Evolutionary conservation across 2,797 vertebrate genomes (phyloP), one percentile per base, ranked within the genome.

Genomic region (Cuculus canorus): DNA sequence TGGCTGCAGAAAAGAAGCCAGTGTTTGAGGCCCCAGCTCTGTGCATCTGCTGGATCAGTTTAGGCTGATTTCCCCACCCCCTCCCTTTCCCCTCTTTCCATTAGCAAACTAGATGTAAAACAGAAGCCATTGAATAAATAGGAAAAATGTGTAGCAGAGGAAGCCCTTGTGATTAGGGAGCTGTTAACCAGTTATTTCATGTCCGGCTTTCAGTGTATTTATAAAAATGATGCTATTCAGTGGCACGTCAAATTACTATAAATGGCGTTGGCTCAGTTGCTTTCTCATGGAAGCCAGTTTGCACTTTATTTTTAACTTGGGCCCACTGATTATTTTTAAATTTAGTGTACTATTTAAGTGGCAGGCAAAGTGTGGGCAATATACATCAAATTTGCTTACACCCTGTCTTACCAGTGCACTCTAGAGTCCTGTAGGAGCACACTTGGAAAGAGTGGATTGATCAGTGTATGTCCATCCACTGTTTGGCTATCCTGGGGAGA

Each of bases 91-190:
- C 63, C 63, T 95, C 68, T 94, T 97, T 97, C 96, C 96, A 96
- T 97, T 97, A 96, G 95, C 95, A 96, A 97, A 90, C 92, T 92
- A 96, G 96, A 97, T 97, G 97, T 96, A 97, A 97, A 97, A 93
- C 96, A 97, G 97, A 96, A 97, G 94, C 94, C 92, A 96, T 92
- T 95, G 93, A 87, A 92, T 96, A 97, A 97, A 97, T 96, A 97
- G 93, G 94, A 96, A 97, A 97, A 97, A 97, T 97, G 95, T 97
- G 96, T 95, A 97, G 91, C 89, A 96, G 94, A 97, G 96, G 96
- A 97, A 97, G 61, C 94, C 88, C 92, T 96, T 96, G 93, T 95
- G 95, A 95, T 96, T 94, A 96, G 96, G 96, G 96, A 97, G 93
- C 96, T 96, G 92, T 97, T 97, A 96, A 96, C 95, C 94, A 96